Conservation (phyloP, 2,888 invertebrate species). For the Nezara viridula region DNA sequence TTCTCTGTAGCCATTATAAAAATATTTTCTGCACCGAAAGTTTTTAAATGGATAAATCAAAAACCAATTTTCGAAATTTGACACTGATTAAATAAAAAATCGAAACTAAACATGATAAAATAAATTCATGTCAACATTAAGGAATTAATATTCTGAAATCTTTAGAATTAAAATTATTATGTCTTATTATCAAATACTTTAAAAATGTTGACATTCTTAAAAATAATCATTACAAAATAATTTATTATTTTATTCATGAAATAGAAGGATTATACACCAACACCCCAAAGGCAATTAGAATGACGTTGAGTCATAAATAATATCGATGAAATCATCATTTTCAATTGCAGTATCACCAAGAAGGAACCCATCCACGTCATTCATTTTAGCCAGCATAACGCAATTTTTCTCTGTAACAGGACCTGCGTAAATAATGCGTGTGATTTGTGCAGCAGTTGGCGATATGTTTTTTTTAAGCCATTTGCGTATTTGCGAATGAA, state of each 20-base stretch:
- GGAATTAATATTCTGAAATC: no score
- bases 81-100: no score
- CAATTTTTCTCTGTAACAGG: conserved; percentile 95
- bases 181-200: no score
- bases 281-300: neutral
- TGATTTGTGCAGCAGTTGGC: conserved; percentile 79
- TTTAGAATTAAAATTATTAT: no score
- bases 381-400: conserved; percentile 87
- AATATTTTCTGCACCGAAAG: no score
- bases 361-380: conserved; percentile 98
- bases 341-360: conserved; percentile 99
- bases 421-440: conserved; percentile 97
- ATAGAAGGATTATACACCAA: neutral
- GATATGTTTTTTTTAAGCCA: conserved; percentile 88
- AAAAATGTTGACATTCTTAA: neutral
- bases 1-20: no score
- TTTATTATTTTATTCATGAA: neutral
- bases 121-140: no score
- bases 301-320: conserved; percentile 77
- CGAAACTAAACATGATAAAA: no score
- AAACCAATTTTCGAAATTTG: no score
- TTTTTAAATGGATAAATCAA: no score
- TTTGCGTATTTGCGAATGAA: conserved; percentile 88
- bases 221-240: neutral
- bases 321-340: conserved; percentile 91